Evolutionary conservation across 1,140 invertebrate genomes (phyloP).

Genomic region (Coptotermes formosanus): DNA sequence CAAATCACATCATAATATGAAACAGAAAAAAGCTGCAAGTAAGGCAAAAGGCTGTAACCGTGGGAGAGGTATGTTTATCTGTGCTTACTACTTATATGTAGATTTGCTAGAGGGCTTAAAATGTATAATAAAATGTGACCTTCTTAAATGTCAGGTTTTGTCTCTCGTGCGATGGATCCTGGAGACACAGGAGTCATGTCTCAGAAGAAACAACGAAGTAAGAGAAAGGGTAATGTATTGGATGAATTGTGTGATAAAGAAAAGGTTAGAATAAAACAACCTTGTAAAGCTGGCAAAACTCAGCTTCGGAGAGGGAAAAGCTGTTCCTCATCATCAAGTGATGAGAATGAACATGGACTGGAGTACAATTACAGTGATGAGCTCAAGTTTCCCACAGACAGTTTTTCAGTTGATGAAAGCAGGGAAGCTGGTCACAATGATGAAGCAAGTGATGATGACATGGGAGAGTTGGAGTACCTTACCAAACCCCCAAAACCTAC

Average conservation of each 20-base stretch:
- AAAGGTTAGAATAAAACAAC: neutral
- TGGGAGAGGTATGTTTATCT: no score
- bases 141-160: neutral
- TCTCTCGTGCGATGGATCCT: neutral
- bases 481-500: slow-evolving; percentile 43
- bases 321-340: neutral
- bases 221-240: neutral
- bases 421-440: neutral
- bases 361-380: neutral
- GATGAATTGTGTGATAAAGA: neutral
- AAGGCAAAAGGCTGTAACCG: no score
- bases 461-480: slow-evolving; percentile 17
- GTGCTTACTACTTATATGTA: no score
- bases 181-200: neutral
- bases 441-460: slow-evolving; percentile 40
- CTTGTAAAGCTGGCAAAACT: no score
- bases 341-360: slow-evolving; percentile 9
- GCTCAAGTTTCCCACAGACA: neutral
- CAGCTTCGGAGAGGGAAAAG: neutral
- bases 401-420: neutral
- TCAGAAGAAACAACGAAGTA: neutral
- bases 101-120: no score
- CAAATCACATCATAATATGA: no score
- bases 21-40: no score
- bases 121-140: no score